These are phyloP conservation scores for Lycaon pictus DNA, from an alignment of 2,113 vertebrate genomes.

Conservation along the genomic window DNA sequence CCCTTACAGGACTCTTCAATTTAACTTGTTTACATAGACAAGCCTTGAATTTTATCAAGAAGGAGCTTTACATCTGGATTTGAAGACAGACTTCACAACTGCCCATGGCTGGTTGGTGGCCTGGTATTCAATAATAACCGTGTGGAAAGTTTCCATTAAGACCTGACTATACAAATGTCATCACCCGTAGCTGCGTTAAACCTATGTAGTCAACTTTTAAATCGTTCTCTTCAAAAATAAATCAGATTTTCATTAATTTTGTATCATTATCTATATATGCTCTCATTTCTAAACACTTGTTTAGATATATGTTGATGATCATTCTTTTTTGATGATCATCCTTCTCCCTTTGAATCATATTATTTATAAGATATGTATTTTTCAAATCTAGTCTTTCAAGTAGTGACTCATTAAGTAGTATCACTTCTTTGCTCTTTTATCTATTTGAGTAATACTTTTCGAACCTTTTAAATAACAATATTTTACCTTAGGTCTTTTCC, in stretches of 20 bases:
- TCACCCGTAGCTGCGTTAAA: neutral
- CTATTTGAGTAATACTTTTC: neutral
- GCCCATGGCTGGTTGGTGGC: neutral
- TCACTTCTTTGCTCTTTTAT: conserved; percentile 8
- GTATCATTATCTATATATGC: neutral
- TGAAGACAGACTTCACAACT: neutral
- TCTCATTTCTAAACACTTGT: conserved; percentile 44
- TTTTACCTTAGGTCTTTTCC: neutral
- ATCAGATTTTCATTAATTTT: conserved; percentile 67
- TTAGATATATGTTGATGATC: conserved; percentile 25
- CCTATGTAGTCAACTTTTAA: conserved; percentile 60
- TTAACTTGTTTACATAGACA: neutral
- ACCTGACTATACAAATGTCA: neutral
- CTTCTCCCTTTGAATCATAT: neutral
- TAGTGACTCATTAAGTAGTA: neutral
- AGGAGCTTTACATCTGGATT: neutral
- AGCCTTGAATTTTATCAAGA: neutral
- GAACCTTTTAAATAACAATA: neutral
- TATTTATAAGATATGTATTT: conserved; percentile 5
- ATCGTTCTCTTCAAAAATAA: conserved; percentile 51
- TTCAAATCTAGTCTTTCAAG: neutral
- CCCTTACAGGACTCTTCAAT: neutral
- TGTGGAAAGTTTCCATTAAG: conserved; percentile 30
- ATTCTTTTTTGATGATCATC: too few relatives aligned
- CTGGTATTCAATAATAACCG: conserved; percentile 8